Conservation (phyloP, 2,888 invertebrate genomes). For the Augiades crinisus region DNA sequence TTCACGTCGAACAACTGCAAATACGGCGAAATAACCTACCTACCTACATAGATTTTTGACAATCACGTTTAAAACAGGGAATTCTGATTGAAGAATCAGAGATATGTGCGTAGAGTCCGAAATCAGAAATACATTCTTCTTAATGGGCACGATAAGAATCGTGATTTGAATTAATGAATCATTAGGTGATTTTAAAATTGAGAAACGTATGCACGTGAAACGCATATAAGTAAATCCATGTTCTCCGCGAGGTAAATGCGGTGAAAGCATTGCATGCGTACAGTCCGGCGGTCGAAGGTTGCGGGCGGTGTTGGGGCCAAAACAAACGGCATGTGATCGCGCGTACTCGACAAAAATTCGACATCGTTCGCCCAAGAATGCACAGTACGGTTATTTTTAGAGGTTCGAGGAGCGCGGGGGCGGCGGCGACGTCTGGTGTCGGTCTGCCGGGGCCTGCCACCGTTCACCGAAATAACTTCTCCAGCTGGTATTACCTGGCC, state of each 20-base stretch:
- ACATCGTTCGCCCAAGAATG: constrained; percentile 81
- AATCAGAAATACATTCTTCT: no score
- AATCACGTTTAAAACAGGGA: no score
- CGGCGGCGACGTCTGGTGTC: constrained; percentile 80
- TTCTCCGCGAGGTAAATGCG: not conserved
- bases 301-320: constrained; percentile 56
- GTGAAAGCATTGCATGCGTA: constrained; percentile 17
- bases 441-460: constrained; percentile 84
- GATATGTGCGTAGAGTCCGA: no score
- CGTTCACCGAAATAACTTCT: constrained; percentile 80
- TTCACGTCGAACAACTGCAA: no score
- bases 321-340: constrained; percentile 78
- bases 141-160: no score
- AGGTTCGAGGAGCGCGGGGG: constrained; percentile 78
- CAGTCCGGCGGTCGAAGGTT: constrained; percentile 39
- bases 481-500: constrained; percentile 78
- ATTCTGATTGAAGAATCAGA: no score
- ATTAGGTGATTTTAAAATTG: no score
- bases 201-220: no score
- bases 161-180: no score
- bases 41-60: no score
- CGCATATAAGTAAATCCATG: no score
- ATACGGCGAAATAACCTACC: no score
- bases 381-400: constrained; percentile 78
- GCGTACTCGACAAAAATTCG: constrained; percentile 82